Evolutionary conservation across 2,113 vertebrate genomes (phyloP).

Genomic region (Macaca mulatta): DNA sequence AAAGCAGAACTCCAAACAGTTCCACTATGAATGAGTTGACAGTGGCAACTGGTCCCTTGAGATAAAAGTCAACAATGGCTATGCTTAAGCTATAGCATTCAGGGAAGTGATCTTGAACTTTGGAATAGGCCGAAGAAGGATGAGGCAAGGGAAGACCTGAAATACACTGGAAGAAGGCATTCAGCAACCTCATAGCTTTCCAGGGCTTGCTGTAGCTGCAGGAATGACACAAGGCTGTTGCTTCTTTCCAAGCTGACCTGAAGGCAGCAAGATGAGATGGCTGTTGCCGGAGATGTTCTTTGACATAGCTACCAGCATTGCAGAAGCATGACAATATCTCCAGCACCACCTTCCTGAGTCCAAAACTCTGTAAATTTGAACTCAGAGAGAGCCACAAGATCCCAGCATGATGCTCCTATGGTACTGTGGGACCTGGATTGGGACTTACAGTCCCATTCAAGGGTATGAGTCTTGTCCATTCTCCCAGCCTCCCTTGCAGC

Average conservation of each 20-base stretch:
- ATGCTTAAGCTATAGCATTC: accelerated
- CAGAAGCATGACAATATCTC: accelerated
- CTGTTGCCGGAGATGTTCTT: neutral
- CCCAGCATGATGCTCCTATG: accelerated
- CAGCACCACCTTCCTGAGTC: neutral
- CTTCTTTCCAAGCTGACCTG: neutral
- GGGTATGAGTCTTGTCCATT: neutral
- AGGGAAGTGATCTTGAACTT: no score
- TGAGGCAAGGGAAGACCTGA: accelerated
- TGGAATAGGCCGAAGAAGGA: accelerated
- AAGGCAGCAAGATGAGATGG: neutral
- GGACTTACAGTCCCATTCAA: neutral
- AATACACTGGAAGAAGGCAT: accelerated
- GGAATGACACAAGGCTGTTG: neutral
- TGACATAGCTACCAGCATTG: neutral
- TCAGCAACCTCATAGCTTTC: neutral
- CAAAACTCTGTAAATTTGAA: neutral
- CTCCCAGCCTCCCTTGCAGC: neutral
- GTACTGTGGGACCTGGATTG: accelerated
- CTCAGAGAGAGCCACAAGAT: neutral
- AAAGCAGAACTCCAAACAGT: neutral
- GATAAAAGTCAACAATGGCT: neutral
- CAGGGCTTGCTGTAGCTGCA: neutral
- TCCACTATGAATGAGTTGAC: neutral
- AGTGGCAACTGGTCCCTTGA: neutral